Percentiles rank a stretch among this genome's conserved stretches.
Evolutionary conservation across 2,113 vertebrate species (phyloP).

Genomic region (Ophthalmotilapia sp.): DNA sequence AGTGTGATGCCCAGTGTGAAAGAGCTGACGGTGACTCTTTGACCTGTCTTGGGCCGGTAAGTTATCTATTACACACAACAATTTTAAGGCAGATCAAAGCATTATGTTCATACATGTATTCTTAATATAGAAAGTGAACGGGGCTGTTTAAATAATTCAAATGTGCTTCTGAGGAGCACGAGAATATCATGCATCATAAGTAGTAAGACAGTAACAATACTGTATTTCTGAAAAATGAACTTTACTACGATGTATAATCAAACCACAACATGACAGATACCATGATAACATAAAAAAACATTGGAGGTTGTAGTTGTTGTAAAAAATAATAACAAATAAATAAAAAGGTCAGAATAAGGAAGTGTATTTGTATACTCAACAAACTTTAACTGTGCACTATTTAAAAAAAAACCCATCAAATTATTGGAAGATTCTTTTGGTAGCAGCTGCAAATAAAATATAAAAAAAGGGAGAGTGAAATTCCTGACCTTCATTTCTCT

Average conservation of each 20-base stretch:
- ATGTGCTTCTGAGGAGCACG: background rate
- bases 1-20: conserved; percentile 92
- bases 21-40: conserved; percentile 84
- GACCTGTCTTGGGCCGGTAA: conserved; percentile 90
- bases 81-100: background rate
- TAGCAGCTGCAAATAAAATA: background rate
- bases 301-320: background rate
- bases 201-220: background rate
- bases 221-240: background rate
- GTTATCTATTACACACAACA: conserved; percentile 13
- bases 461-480: background rate
- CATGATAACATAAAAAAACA: background rate
- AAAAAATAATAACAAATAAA: background rate
- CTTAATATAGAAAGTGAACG: background rate
- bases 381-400: background rate
- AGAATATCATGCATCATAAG: background rate
- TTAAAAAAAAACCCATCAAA: rapidly evolving
- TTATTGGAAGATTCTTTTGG: background rate
- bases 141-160: background rate
- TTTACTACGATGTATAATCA: background rate
- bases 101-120: background rate
- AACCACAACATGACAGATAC: background rate
- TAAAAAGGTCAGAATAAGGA: background rate
- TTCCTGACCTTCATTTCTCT: conserved; percentile 18
- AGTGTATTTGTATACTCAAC: background rate